Base-by-base conservation (phyloP, 2,113 vertebrate species). In the Corapipo altera region DNA sequence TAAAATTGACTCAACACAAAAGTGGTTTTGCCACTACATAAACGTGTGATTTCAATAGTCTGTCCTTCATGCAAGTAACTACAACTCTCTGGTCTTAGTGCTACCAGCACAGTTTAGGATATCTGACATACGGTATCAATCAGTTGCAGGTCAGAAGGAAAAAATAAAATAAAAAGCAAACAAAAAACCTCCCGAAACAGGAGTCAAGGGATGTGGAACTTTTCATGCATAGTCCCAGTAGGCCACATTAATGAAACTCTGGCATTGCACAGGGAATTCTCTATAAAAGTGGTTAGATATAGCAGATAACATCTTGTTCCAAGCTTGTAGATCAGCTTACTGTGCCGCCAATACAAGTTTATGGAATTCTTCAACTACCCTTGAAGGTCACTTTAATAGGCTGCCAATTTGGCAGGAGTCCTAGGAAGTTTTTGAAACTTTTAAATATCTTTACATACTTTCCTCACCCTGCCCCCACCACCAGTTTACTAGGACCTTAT, bases 71-170 rank as follows among this genome's bases (percentile, higher is more conserved):
- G 33, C 41, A 92, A 91, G 17, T 52, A 95, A 77, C 70, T 88
- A 85, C 76, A 89, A 67, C 65, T 78, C 80, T 88, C 57, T 81
- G 71, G 91, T 89, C 80, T 95, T 79, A 93, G 93, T 16, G 33
- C 94, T 97, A 94, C 93, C 97, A 97, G 96, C 95, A 91, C 81
- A 83, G 97, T 96, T 98, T 97, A 96, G 95, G 96, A 96, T 95
- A 95, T 95, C 46, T 96, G 95, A 97, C 98, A 98, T 97, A 98
- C 89, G 97, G 97, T 98, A 98, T 94, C 97, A 98, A 98, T 98
- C 97, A 97, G 95, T 65, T 89, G 79, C 37, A 91, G 85, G 95
- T 96, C 95, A 92, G 74, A 94, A 65, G 82, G 72, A 65, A 88
- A 95, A 92, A 93, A 81, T n/a, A 58, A 89, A 93, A 89, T 71